Conservation (phyloP, 2,113 vertebrate species). For the Columba janthina region DNA sequence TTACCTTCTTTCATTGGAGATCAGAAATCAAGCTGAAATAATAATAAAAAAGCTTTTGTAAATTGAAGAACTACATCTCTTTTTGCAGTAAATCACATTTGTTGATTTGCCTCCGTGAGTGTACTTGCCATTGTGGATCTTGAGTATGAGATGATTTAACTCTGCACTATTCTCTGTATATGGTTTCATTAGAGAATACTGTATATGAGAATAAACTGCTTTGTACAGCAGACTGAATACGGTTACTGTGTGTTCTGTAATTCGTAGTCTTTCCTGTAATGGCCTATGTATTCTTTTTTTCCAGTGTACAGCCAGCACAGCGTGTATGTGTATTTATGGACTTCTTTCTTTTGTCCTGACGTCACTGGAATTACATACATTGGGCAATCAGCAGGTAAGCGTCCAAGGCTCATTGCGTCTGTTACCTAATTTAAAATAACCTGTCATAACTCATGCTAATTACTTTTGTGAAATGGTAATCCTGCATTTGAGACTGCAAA, state of each 20-base stretch:
- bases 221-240: not conserved
- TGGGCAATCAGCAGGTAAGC: conserved; percentile 90
- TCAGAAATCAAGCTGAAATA: not conserved
- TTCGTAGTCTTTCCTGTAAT: not conserved
- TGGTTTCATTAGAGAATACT: not conserved
- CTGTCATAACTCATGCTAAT: not conserved
- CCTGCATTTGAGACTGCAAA: not conserved
- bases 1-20: not conserved
- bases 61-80: not conserved
- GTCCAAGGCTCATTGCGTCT: not conserved
- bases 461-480: not conserved
- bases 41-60: not conserved
- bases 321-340: conserved; percentile 93
- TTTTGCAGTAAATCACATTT: not conserved
- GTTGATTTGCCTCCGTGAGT: not conserved
- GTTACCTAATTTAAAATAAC: not conserved
- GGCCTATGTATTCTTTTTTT: not conserved
- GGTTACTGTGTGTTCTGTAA: not conserved
- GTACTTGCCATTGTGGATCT: not conserved
- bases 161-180: not conserved
- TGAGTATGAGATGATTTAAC: not conserved
- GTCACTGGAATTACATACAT: conserved; percentile 88
- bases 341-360: conserved; percentile 94
- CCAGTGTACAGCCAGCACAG: conserved; percentile 94
- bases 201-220: not conserved